phyloP scores from a whole-genome alignment of 2,888 invertebrate species.

The Hecatera dysodea region DNA sequence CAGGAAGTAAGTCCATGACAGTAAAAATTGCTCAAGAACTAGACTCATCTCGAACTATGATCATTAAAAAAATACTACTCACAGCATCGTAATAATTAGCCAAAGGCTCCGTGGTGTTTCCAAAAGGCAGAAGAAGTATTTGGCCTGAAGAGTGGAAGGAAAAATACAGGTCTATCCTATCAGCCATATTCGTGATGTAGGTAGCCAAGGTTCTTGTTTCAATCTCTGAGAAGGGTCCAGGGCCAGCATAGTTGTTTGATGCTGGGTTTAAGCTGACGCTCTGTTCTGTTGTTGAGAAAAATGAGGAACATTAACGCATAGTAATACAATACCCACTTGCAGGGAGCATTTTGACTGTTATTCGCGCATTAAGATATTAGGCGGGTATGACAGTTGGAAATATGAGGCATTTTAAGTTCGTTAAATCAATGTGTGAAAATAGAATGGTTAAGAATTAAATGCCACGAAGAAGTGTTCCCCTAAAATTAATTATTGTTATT shows the following conservation, averaged over 20 bases:
- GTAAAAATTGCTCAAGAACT: no score
- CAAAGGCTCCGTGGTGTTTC: slow-evolving; percentile 90
- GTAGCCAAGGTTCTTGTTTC: slow-evolving; percentile 91
- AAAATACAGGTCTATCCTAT: slow-evolving; percentile 91
- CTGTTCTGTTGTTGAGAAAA: slow-evolving; percentile 73
- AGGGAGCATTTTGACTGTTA: no score
- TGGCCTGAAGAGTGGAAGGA: slow-evolving; percentile 95
- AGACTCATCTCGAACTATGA: no score
- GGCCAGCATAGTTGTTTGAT: slow-evolving; percentile 92
- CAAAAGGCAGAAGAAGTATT: slow-evolving; percentile 93
- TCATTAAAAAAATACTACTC: slow-evolving; percentile 63
- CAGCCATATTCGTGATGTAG: slow-evolving; percentile 87
- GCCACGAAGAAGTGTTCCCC: background rate
- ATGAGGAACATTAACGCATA: background rate
- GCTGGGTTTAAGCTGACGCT: slow-evolving; percentile 91
- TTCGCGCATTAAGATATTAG: background rate
- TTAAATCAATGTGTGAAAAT: background rate
- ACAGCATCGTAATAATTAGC: slow-evolving; percentile 92
- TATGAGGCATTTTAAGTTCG: background rate
- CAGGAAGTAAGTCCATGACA: no score
- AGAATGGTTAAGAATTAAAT: background rate
- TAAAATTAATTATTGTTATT: background rate
- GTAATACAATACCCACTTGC: background rate
- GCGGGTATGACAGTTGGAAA: no score
- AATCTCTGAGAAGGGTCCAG: slow-evolving; percentile 93